phyloP scores from a whole-genome alignment of 2,113 vertebrate genomes.

The Lanius ludovicianus region DNA sequence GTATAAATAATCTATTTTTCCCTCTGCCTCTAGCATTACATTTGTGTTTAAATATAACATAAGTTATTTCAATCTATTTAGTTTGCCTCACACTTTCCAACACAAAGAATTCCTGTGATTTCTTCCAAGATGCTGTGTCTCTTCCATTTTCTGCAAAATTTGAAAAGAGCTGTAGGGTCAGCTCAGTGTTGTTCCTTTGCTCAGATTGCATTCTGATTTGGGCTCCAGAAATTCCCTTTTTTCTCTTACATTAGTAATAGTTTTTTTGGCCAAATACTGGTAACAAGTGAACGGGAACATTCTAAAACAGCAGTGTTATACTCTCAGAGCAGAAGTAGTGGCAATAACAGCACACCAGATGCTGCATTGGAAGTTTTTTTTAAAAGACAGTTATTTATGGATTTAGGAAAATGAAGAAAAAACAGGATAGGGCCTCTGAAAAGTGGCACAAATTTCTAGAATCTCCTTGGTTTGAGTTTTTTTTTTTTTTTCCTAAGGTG shows the following conservation, averaged over 20 bases:
- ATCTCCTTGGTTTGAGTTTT: neutral
- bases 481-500: neutral
- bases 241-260: neutral
- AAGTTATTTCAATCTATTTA: constrained; percentile 31
- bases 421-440: neutral
- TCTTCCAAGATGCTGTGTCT: neutral
- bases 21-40: constrained; percentile 2
- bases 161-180: neutral
- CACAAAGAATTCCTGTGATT: constrained; percentile 26
- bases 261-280: neutral
- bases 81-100: constrained; percentile 49
- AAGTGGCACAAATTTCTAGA: neutral
- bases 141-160: constrained; percentile 5
- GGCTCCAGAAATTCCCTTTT: neutral
- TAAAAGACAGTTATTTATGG: neutral
- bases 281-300: constrained; percentile 16
- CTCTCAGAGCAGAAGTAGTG: neutral
- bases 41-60: constrained; percentile 50
- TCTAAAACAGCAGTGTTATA: neutral
- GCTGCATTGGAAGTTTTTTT: neutral
- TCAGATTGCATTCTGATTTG: neutral
- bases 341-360: constrained; percentile 36
- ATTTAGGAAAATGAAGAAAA: neutral
- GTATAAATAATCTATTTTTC: constrained; percentile 13
- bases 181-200: neutral